phyloP scores from a whole-genome alignment of 2,113 vertebrate species.

The Chaetops frenatus region DNA sequence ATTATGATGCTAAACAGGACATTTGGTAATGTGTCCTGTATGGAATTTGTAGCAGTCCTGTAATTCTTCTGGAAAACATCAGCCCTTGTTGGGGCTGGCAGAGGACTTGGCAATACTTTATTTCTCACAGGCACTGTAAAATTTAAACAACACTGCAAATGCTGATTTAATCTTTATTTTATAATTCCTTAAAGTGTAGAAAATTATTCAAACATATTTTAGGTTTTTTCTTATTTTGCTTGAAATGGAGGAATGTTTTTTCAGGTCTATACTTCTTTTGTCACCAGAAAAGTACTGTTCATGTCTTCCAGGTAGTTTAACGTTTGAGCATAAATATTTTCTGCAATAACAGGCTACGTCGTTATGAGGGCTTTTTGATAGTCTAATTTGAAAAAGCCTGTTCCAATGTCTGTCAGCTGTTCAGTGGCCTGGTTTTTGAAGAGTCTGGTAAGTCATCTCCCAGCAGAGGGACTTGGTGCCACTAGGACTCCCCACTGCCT shows the following conservation, averaged over 20 bases:
- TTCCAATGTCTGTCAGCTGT: background rate
- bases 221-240: background rate
- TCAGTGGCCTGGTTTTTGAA: background rate
- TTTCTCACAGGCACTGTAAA: background rate
- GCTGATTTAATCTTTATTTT: background rate
- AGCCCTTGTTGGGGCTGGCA: background rate
- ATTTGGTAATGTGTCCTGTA: background rate
- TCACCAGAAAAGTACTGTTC: background rate
- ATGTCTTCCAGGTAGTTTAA: background rate
- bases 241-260: background rate
- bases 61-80: constrained; percentile 7
- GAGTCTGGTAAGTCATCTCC: background rate
- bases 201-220: background rate
- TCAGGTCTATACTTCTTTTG: background rate
- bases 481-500: background rate
- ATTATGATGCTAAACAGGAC: constrained; percentile 14
- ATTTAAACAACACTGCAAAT: background rate
- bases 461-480: background rate
- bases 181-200: background rate
- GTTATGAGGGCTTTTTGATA: background rate
- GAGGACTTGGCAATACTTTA: background rate
- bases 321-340: background rate
- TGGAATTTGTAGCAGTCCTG: background rate
- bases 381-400: background rate
- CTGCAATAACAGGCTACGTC: background rate